A percentile compares a stretch with the other conserved stretches of the same genome.
These are phyloP conservation scores for Artibeus lituratus DNA, from an alignment of 2,797 vertebrate species.

Conservation along the genomic window DNA sequence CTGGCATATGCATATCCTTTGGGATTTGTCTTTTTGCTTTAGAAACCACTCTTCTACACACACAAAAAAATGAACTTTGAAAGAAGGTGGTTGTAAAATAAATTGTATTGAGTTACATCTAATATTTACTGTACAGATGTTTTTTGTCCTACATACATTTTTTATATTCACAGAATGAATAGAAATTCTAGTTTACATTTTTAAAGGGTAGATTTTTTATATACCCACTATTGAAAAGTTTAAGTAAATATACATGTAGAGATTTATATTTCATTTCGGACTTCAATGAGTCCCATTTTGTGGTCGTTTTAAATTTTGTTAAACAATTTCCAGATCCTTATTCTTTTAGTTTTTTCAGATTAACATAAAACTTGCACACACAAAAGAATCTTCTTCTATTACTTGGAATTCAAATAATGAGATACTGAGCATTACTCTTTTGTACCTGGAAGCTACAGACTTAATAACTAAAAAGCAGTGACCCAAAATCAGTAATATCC, in stretches of 20 bases:
- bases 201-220: background rate
- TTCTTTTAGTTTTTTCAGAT: constrained; percentile 7
- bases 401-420: constrained; percentile 24
- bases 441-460: background rate
- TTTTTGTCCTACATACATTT: background rate
- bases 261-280: background rate
- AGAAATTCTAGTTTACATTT: background rate
- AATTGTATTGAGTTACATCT: constrained; percentile 2
- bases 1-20: background rate
- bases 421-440: background rate
- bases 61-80: constrained; percentile 17
- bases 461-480: background rate
- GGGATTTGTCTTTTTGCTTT: background rate
- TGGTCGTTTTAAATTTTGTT: constrained; percentile 14
- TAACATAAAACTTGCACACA: background rate
- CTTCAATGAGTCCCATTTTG: background rate
- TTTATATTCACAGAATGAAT: background rate
- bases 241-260: background rate
- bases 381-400: background rate
- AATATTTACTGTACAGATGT: constrained; percentile 38
- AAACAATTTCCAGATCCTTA: background rate
- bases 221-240: background rate
- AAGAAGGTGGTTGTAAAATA: background rate
- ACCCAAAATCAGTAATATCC: background rate
- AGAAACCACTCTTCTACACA: background rate